phyloP scores from a whole-genome alignment of 2,113 vertebrate species.

The Bothrops jararaca region DNA sequence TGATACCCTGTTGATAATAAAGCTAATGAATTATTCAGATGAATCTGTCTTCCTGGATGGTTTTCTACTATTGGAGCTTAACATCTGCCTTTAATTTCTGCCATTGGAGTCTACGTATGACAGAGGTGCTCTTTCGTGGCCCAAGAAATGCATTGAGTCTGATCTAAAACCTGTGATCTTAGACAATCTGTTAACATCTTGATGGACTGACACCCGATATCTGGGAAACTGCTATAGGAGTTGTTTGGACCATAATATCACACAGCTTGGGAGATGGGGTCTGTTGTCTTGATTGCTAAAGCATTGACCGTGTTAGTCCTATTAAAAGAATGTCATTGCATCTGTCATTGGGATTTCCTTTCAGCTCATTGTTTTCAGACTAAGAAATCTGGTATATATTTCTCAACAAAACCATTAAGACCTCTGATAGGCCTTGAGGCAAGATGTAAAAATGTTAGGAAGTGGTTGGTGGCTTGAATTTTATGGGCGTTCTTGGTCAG shows the following conservation, averaged over 20 bases:
- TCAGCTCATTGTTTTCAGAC: not conserved
- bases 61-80: not conserved
- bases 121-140: not conserved
- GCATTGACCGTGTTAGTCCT: not conserved
- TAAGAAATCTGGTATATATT: not conserved
- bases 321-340: not conserved
- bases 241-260: not conserved
- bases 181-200: not conserved
- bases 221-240: not conserved
- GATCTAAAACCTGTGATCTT: not conserved
- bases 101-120: not conserved
- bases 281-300: not conserved
- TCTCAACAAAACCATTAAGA: not conserved
- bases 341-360: not conserved
- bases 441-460: not conserved
- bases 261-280: not conserved
- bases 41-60: not conserved
- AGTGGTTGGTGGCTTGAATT: not conserved
- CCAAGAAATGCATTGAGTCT: not conserved
- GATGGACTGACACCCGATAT: not conserved
- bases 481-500: not conserved
- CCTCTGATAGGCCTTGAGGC: not conserved
- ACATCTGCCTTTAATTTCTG: not conserved
- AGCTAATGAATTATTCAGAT: not conserved
- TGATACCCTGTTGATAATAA: not conserved